Evolutionary conservation across 1,140 invertebrate genomes (phyloP), one percentile per base, ranked within the genome.

Genomic region (Drosophila quadrilineata): DNA sequence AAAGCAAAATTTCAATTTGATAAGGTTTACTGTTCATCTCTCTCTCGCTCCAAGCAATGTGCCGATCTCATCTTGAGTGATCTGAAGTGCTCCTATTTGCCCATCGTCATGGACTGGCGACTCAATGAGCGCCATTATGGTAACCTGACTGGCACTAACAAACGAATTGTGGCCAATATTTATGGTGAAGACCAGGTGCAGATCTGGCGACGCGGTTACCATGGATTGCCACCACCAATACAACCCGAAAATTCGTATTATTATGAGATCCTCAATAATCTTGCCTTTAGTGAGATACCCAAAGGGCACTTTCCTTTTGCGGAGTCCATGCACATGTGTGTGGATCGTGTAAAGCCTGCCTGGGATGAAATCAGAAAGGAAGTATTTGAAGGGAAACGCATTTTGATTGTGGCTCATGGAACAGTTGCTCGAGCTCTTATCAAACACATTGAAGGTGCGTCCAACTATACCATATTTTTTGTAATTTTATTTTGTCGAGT

Each of bases 101-200:
- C 92, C 0, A 90, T 93, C 3, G 57, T 90, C 3, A 90, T 91
- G 67, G 92, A 93, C 26, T 95, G 94, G 94, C 90, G 93, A 35
- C 89, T 95, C 1, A 95, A 95, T 77, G 94, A 95, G 69, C 89
- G 94, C 22, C 94, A 95, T 86, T 95, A 95, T 77, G 94, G 94
- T 6, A 93, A 91, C 46, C 90, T 95, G 5, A 94, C 94, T 8
- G 94, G 94, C 2, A 89, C 93, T 3, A 94, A 94, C 71, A 95
- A 95, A 87, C 91, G 92, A 0, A 93, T 94, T 84, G 93, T 94
- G 8, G 94, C 94, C 35, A 91, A 91, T 16, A 93, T 93, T 71
- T 94, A 94, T 85, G 94, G 94, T 1, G 93, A 94, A 79, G 91
- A 92, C 16, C 92, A 93, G 88, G 90, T 92, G 10, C 88, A 93